Base-by-base conservation (phyloP, 2,888 invertebrate genomes). In the Saturnia japonica region DNA sequence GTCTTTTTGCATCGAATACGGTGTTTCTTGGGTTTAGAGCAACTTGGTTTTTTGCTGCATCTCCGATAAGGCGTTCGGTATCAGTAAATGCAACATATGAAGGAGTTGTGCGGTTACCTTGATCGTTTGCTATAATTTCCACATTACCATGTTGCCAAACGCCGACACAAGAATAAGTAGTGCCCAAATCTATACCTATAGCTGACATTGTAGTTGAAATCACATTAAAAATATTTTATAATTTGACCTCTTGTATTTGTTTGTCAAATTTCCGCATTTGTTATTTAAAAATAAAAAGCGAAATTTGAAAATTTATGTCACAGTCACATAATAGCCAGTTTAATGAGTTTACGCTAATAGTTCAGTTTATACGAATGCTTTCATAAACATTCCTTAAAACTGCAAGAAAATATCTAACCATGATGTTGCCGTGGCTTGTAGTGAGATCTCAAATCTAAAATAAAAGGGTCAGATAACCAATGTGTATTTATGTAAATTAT, bases 1-100 rank as follows among this genome's bases (percentile, higher is more conserved):
- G 90, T 70, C 97, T 95, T 84, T 97, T 97, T 12, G 97, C 97
- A 83, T 97, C 96, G 81, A 97, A 97, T 11, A 97, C 96, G 1
- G 97, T 96, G 87, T 97, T 97, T 74, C 85, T 93, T 2, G 97
- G 97, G 84, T 97, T 97, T 93, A 96, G 91, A 51, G 96, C 96
- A 57, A 96, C 96, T 85, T 96, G 95, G 85, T 96, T 96, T 84
- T 96, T 96, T 11, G 96, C 96, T 7, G 95, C 95, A 79, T 96
- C 96, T 66, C 96, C 96, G 72, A 96, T 95, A 1, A 96, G 93
- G 16, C 96, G 92, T 73, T 91, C 91, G 4, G 83, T 87, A 79
- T 96, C 96, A 0, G 93, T 96, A 83, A 96, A 96, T 1, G 96
- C 96, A 57, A 97, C 96, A 83, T 96, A 96, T 71, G 96, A 96